phyloP scores from a whole-genome alignment of 1,140 invertebrate species.

The Babylonia areolata region DNA sequence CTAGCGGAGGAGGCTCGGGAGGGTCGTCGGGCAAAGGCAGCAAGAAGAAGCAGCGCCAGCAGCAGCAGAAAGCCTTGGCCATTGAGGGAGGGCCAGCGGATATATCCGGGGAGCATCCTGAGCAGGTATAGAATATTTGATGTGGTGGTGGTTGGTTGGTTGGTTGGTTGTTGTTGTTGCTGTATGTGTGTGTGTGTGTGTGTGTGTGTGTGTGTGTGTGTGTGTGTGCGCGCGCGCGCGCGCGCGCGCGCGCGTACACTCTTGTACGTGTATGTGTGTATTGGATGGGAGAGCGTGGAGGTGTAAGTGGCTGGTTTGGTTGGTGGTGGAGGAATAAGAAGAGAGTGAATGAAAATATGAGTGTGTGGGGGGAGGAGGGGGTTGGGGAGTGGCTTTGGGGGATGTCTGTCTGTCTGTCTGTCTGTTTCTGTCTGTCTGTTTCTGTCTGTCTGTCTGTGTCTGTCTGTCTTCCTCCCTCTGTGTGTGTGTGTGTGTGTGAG shows the following conservation, averaged over 20 bases:
- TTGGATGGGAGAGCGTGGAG: not conserved
- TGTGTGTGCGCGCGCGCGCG: not conserved
- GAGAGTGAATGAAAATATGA: no score
- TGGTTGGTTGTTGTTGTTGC: not conserved
- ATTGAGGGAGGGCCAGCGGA: not conserved
- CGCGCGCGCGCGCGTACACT: no score
- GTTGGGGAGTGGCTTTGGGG: no score
- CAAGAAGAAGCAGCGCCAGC: not conserved
- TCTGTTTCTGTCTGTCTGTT: no score
- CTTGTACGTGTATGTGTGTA: constrained; percentile 7
- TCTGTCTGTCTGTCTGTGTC: no score
- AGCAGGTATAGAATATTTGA: not conserved
- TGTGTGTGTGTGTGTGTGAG: no score
- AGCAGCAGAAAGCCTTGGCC: not conserved
- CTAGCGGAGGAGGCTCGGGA: not conserved
- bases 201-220: constrained; percentile 8
- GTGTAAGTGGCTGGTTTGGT: no score
- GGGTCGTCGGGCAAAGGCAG: constrained; percentile 5
- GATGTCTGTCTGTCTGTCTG: no score
- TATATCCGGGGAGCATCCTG: not conserved
- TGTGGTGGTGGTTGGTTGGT: not conserved
- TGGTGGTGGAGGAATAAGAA: no score
- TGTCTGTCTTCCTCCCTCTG: no score
- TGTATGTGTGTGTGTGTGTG: not conserved
- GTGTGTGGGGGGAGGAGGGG: no score